Percentiles rank a stretch among this genome's conserved stretches.
Conservation (phyloP, 2,797 vertebrate genomes). For the Enoplosus armatus region DNA sequence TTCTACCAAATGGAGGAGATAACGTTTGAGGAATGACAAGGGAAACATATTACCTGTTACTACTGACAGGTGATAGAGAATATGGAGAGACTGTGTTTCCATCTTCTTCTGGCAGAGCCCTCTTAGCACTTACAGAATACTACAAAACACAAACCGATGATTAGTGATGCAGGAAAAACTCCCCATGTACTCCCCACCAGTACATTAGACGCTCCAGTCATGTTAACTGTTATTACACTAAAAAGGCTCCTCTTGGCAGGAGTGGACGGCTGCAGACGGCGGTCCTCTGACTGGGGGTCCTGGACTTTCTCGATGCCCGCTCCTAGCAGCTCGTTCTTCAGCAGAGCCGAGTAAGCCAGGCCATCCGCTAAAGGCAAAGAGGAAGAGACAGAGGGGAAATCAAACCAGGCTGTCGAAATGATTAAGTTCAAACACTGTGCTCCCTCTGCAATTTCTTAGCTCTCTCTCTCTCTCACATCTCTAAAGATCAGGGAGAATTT, state of each 20-base stretch:
- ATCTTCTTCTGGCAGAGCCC: conserved; percentile 92
- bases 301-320: conserved; percentile 98
- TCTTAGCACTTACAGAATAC: conserved; percentile 96
- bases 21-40: background rate
- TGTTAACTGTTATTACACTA: conserved; percentile 84
- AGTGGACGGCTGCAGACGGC: conserved; percentile 94
- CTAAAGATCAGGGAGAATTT: conserved; percentile 43
- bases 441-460: conserved; percentile 38
- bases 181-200: background rate
- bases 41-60: conserved; percentile 90
- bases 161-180: background rate
- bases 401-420: conserved; percentile 39
- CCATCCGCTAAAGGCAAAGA: conserved; percentile 87
- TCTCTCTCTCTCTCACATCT: conserved; percentile 27
- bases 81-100: conserved; percentile 97
- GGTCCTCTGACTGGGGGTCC: conserved; percentile 97
- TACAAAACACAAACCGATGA: conserved; percentile 68
- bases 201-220: background rate
- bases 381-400: conserved; percentile 49
- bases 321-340: conserved; percentile 97
- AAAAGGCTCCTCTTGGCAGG: conserved; percentile 97
- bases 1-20: too few species aligned
- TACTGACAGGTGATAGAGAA: conserved; percentile 97
- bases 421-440: conserved; percentile 50
- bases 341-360: conserved; percentile 95